Base-by-base conservation (phyloP, 2,888 invertebrate genomes). In the Synergus laeviventris region DNA sequence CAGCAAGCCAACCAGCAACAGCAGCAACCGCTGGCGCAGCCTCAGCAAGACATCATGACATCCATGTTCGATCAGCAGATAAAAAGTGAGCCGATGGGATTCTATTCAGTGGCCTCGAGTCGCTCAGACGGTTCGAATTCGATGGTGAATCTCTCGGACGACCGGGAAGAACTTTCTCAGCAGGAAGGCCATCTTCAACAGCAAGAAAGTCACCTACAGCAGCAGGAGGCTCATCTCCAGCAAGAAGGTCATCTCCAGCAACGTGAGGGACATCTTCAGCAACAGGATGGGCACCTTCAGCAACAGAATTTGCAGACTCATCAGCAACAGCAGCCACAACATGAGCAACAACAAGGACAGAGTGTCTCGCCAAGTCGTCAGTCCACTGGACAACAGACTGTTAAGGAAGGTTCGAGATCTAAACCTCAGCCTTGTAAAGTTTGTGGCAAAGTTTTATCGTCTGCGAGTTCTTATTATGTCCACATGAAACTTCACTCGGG, bases 401-500 rank as follows among this genome's bases (percentile, higher is more conserved):
- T 87, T 2, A 91, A 90, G 76, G 91, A 91, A 75, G 91, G 89
- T 16, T 93, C 93, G 66, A 92, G 94, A 82, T 93, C 94, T 77
- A 95, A 95, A 87, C 94, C 95, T 62, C 95, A 96, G 89, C 94
- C 94, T 82, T 96, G 96, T 91, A 95, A 95, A 92, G 93, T 95
- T 78, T 16, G 94, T 95, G 78, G 95, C 95, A 60, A 95, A 95
- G 83, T 95, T 95, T 89, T 96, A 82, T 95, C 96, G 74, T 95
- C 95, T 18, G 94, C 95, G 78, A 95, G 95, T 56, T 95, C 95
- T 82, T 95, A 95, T 89, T 95, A 96, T 89, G 96, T 96, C 85
- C 96, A 96, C 91, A 95, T 96, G 95, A 96, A 96, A 91, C 92
- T 95, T 83, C 96, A 96, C 91, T 96, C 96, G 36, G 94, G 95